Percentiles rank a stretch among this genome's conserved stretches.
Conservation (phyloP, 2,888 invertebrate species). For the Sminthurinus aureus region DNA sequence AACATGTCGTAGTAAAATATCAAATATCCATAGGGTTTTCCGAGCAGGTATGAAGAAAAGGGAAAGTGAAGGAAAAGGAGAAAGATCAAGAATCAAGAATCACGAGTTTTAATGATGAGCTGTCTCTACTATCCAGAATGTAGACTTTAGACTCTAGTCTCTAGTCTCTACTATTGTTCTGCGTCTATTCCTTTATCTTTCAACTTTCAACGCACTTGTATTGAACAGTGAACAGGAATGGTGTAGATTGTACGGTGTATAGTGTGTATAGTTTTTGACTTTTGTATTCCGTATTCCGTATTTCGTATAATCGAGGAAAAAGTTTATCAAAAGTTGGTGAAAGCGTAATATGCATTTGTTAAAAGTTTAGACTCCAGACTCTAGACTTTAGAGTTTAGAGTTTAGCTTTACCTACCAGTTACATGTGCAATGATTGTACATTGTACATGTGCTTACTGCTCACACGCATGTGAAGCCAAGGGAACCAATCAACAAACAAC, state of each 20-base stretch:
- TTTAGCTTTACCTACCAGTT: too few species aligned
- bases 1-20: too few species aligned
- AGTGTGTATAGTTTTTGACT: not conserved
- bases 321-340: not conserved
- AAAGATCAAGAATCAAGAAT: not conserved
- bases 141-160: too few species aligned
- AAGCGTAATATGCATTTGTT: not conserved
- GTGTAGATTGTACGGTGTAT: too few species aligned
- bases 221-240: not conserved
- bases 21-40: not conserved
- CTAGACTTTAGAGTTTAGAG: too few species aligned
- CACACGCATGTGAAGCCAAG: too few species aligned
- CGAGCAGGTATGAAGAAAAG: not conserved
- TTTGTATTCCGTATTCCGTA: too few species aligned
- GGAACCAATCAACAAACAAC: too few species aligned
- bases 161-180: not conserved
- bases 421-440: too few species aligned
- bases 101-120: not conserved
- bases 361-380: not conserved
- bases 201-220: not conserved
- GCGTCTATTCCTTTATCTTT: not conserved
- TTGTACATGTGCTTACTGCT: too few species aligned
- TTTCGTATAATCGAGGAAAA: not conserved
- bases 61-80: not conserved
- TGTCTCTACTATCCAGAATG: too few species aligned